Conservation (phyloP, 2,888 invertebrate species). For the Galerucella pusilla region DNA sequence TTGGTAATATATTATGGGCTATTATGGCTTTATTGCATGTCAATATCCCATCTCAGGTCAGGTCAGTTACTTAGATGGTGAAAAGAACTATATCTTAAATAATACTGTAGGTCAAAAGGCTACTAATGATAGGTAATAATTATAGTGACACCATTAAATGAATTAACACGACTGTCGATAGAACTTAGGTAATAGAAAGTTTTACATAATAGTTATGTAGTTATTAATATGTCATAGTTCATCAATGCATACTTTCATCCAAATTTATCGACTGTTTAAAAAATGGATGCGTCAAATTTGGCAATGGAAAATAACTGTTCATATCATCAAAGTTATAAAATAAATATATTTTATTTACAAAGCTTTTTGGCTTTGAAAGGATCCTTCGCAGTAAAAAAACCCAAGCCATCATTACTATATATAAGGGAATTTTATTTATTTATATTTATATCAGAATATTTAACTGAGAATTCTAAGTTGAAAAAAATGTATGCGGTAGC, state of each 20-base stretch:
- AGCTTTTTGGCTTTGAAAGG: too few relatives aligned
- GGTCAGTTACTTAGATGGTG: too few relatives aligned
- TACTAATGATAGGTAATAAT: not conserved
- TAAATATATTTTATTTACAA: too few relatives aligned
- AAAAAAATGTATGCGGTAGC: not conserved
- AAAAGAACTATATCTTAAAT: not conserved
- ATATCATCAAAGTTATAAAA: not conserved
- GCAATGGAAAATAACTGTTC: not conserved
- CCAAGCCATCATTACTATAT: too few relatives aligned
- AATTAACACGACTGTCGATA: not conserved
- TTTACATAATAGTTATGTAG: conserved; percentile 10
- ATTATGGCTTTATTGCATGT: too few relatives aligned
- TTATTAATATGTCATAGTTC: not conserved
- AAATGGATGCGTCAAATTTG: not conserved
- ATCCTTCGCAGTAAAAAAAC: too few relatives aligned
- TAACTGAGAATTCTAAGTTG: not conserved
- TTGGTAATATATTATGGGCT: too few relatives aligned
- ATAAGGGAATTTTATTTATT: not conserved
- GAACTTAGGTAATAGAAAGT: conserved; percentile 9
- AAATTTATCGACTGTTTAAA: not conserved
- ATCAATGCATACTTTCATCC: not conserved
- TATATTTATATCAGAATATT: not conserved
- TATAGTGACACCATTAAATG: conserved; percentile 10
- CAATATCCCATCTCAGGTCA: too few relatives aligned
- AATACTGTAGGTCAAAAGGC: not conserved